Conservation (phyloP, 1,140 invertebrate species). For the Ephestia elutella region DNA sequence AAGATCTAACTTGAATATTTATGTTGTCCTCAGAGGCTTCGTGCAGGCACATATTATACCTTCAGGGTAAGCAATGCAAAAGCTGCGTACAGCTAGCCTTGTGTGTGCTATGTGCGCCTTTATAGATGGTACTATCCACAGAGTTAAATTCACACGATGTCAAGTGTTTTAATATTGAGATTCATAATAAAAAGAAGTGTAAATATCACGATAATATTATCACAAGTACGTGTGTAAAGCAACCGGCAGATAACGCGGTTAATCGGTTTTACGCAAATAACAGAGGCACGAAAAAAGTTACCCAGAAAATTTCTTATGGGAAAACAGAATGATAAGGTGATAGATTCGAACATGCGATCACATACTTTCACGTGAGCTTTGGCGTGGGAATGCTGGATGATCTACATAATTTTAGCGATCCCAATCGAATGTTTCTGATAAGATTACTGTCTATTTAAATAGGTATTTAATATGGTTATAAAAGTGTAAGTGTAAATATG, state of each 20-base stretch:
- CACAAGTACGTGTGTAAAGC: conserved; percentile 6
- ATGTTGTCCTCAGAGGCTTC: background rate
- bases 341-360: conserved; percentile 45
- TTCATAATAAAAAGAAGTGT: background rate
- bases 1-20: conserved; percentile 1
- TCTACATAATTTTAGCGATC: conserved; percentile 36
- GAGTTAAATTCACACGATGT: too few species aligned
- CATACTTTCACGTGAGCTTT: conserved; percentile 50
- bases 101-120: too few species aligned
- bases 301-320: conserved; percentile 40
- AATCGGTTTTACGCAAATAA: conserved; percentile 42
- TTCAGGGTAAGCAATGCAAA: too few species aligned
- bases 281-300: conserved; percentile 27
- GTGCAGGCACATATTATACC: background rate
- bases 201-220: conserved; percentile 3
- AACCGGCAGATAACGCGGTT: conserved; percentile 15
- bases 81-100: too few species aligned
- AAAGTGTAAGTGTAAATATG: too few species aligned
- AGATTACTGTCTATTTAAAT: background rate
- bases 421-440: conserved; percentile 34
- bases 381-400: conserved; percentile 53
- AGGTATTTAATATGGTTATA: too few species aligned
- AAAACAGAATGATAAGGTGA: conserved; percentile 51
- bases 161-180: background rate
- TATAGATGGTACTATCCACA: too few species aligned